Percentiles rank a stretch among this genome's conserved stretches.
Evolutionary conservation across 2,113 vertebrate genomes (phyloP).

Genomic region (Hippocampus mohnikei): DNA sequence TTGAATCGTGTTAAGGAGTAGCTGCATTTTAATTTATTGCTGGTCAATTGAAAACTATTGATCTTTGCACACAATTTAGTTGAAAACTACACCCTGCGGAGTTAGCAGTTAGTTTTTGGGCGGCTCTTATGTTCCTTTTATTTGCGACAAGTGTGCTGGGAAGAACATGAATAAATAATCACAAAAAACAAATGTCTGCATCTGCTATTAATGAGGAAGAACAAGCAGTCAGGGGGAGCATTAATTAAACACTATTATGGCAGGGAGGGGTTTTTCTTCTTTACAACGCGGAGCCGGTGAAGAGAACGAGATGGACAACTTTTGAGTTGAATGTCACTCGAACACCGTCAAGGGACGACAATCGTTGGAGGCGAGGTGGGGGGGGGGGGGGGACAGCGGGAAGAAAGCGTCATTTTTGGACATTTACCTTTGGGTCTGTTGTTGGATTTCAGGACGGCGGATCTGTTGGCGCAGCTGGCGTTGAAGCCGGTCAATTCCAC

Average conservation of each 20-base stretch:
- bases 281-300: too few species aligned
- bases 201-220: not conserved
- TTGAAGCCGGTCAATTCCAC: conserved; percentile 35
- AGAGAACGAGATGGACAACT: too few species aligned
- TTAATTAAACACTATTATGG: not conserved
- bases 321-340: too few species aligned
- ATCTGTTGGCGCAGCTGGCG: conserved; percentile 35
- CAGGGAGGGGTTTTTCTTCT: too few species aligned
- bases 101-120: not conserved
- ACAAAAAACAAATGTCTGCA: conserved; percentile 17
- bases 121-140: not conserved
- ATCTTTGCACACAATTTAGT: not conserved
- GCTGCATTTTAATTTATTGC: too few species aligned
- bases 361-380: too few species aligned
- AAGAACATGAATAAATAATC: conserved; percentile 57
- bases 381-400: too few species aligned
- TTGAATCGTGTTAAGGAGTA: too few species aligned
- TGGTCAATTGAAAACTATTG: too few species aligned
- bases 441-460: conserved; percentile 12
- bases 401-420: too few species aligned
- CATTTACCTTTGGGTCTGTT: conserved; percentile 38
- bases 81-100: not conserved
- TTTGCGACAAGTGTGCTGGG: conserved; percentile 28
- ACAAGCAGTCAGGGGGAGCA: not conserved
- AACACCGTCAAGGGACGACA: too few species aligned